phyloP scores from a whole-genome alignment of 2,113 vertebrate genomes.

The Cepphus grylle region DNA sequence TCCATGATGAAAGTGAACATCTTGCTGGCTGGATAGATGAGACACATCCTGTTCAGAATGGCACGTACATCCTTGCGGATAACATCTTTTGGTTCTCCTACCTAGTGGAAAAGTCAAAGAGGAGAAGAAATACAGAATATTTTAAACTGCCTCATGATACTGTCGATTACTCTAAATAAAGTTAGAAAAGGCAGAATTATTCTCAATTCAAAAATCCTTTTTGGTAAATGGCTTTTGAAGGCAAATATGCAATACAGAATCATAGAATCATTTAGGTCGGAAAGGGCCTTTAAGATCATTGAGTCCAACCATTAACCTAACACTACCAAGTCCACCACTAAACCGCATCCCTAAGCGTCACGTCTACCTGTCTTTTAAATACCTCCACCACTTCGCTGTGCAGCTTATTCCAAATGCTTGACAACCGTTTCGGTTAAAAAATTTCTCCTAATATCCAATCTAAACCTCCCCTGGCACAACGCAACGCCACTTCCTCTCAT shows the following conservation, averaged over 20 bases:
- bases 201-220: background rate
- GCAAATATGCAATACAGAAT: background rate
- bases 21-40: slow-evolving; percentile 95
- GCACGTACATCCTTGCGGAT: slow-evolving; percentile 94
- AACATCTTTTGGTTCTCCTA: slow-evolving; percentile 94
- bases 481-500: background rate
- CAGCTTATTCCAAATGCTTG: background rate
- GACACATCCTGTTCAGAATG: slow-evolving; percentile 91
- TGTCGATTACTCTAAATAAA: background rate
- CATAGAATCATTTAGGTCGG: background rate
- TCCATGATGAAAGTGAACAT: slow-evolving; percentile 98
- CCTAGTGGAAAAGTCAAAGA: slow-evolving; percentile 64
- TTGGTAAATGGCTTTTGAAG: background rate
- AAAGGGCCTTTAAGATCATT: background rate
- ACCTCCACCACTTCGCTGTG: background rate
- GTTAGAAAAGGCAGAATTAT: background rate
- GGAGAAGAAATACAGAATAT: background rate
- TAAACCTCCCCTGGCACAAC: background rate
- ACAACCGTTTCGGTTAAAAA: fast-evolving
- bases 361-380: background rate
- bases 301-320: fast-evolving
- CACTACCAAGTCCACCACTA: background rate
- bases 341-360: fast-evolving
- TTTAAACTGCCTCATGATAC: background rate
- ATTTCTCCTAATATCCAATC: background rate